Evolutionary conservation across 1,140 invertebrate species (phyloP), one percentile per base, ranked within the genome.

Genomic region (Drosophila leontia): DNA sequence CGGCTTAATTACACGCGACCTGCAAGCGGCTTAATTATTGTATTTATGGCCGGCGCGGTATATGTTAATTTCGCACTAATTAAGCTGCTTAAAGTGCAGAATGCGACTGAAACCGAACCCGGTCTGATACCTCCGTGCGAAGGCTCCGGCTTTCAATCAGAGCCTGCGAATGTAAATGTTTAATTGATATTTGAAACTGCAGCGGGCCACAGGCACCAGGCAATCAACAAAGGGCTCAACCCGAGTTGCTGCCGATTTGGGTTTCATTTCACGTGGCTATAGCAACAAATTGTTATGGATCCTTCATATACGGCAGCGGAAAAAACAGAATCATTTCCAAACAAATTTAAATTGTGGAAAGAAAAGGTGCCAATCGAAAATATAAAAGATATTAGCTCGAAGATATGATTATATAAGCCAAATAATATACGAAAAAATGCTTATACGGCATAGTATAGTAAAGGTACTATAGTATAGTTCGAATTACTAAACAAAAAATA

Each of bases 111-210:
- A 78, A 65, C 58, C 74, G 47, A 37, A 35, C 41, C n/a, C 29
- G 1, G 6, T 34, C 23, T 0, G 34, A 41, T 26, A 45, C 17
- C 45, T 23, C n/a, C 6, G 6, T 42, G 19, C 35, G 34, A 9
- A 9, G 26, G 29, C 9, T 32, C 19, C 17, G 56, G 39, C 48
- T 34, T 55, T 71, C 51, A 57, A 70, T 58, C 65, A 57, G 6
- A 71, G 39, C 51, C 12, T 4, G 15, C 9, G 51, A 44, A 81
- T 81, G 60, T 63, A 45, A 53, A 72, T 72, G 42, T 39, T 76
- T 57, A 90, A 70, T 79, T 84, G 65, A 84, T 80, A 78, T 78
- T 71, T 74, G 81, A 79, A 70, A 68, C 64, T 61, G 78, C 61
- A 53, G 26, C 39, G 39, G 39, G 45, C 35, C 39, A 32, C 42